Evolutionary conservation across 1,140 invertebrate species (phyloP).

Genomic region (Rhyzopertha dominica): DNA sequence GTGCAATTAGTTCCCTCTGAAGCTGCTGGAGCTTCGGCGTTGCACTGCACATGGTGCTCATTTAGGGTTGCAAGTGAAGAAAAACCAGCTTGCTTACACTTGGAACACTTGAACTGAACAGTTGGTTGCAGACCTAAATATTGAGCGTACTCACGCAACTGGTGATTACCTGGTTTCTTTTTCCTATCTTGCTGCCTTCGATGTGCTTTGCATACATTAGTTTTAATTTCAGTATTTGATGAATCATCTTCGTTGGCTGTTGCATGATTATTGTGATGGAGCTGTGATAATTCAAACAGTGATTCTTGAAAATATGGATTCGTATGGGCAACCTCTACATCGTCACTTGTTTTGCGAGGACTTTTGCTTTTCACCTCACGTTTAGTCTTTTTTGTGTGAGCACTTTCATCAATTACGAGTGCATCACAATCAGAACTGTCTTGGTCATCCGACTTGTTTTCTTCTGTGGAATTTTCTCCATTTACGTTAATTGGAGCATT

Average conservation of each 20-base stretch:
- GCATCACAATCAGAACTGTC: conserved; percentile 42
- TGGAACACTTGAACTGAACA: conserved; percentile 62
- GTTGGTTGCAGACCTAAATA: conserved; percentile 65
- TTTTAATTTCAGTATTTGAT: conserved; percentile 8
- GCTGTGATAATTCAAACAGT: conserved; percentile 40
- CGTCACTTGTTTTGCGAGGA: conserved; percentile 13
- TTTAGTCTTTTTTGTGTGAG: conserved; percentile 25
- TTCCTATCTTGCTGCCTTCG: not conserved
- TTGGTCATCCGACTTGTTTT: conserved; percentile 18
- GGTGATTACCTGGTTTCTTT: not conserved
- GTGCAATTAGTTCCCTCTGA: conserved; percentile 28
- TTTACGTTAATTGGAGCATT: conserved; percentile 24
- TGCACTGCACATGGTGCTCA: conserved; percentile 57
- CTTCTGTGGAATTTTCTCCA: conserved; percentile 24
- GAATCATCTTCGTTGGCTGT: not conserved
- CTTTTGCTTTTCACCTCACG: conserved; percentile 21
- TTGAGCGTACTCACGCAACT: conserved; percentile 60
- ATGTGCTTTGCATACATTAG: not conserved
- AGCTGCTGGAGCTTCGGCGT: conserved; percentile 40
- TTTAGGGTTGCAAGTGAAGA: conserved; percentile 55
- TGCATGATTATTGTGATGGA: conserved; percentile 22
- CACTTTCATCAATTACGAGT: conserved; percentile 41
- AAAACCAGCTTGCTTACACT: conserved; percentile 58
- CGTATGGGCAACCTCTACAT: conserved; percentile 27
- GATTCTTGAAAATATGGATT: conserved; percentile 44